Percentiles rank a stretch among this genome's conserved stretches.
phyloP scores from a whole-genome alignment of 2,113 vertebrate genomes.

The Buteo buteo region DNA sequence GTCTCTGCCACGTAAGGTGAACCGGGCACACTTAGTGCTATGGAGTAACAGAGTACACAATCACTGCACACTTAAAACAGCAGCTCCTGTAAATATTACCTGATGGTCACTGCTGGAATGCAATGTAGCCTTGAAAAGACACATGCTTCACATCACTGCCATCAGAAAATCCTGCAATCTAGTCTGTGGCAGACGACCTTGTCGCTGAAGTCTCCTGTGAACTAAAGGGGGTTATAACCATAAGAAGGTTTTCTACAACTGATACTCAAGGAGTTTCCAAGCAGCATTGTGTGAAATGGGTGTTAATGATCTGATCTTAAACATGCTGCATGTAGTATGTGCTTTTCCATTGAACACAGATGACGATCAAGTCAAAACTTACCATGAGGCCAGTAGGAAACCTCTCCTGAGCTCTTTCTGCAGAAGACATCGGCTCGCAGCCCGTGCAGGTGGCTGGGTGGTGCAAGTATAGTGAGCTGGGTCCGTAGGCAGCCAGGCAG shows the following conservation, averaged over 20 bases:
- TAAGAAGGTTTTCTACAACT: background rate
- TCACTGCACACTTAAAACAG: background rate
- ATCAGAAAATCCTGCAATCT: background rate
- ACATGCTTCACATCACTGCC: background rate
- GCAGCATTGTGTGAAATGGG: background rate
- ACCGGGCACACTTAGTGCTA: background rate
- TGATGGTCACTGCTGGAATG: background rate
- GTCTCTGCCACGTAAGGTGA: background rate
- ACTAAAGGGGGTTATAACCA: background rate
- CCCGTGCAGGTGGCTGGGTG: background rate
- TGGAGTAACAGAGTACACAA: background rate
- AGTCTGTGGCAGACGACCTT: fast-evolving
- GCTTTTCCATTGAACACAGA: background rate
- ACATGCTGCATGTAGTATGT: background rate
- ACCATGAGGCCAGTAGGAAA: background rate
- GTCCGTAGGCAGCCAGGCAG: background rate
- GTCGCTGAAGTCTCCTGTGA: background rate
- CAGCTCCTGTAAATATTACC: background rate
- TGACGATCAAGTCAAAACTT: background rate
- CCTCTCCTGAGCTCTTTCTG: background rate
- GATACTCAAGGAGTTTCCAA: background rate
- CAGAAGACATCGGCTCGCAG: background rate
- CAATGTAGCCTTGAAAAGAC: background rate
- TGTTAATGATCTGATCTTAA: background rate
- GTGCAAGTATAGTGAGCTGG: background rate